phyloP scores from a whole-genome alignment of 2,888 invertebrate species.

The Tinea pellionella region DNA sequence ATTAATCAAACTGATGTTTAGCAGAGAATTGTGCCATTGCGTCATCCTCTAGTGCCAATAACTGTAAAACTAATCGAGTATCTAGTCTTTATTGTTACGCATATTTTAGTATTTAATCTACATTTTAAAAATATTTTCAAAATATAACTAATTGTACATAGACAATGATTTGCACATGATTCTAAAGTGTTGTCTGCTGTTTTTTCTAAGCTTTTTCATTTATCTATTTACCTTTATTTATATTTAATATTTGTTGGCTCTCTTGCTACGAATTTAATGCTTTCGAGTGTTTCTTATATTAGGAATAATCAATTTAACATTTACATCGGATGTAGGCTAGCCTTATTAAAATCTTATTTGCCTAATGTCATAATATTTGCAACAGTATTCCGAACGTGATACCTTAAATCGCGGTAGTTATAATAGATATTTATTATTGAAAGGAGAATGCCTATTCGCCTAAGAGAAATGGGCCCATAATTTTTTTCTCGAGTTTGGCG shows the following conservation, averaged over 20 bases:
- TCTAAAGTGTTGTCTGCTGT: not conserved
- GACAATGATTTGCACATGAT: slow-evolving; percentile 50
- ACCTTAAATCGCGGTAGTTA: not conserved
- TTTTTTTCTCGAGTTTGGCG: no score
- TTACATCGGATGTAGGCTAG: not conserved
- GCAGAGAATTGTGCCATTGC: slow-evolving; percentile 43
- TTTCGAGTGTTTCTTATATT: slow-evolving; percentile 7
- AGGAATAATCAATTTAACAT: not conserved
- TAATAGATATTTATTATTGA: not conserved
- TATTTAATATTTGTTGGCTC: slow-evolving; percentile 11
- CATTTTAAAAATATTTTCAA: slow-evolving; percentile 54
- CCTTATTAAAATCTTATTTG: no score
- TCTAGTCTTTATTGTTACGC: slow-evolving; percentile 71
- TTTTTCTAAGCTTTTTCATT: not conserved
- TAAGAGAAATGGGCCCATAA: no score
- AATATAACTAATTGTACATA: slow-evolving; percentile 22
- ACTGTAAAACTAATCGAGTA: slow-evolving; percentile 66
- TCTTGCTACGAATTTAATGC: slow-evolving; percentile 13
- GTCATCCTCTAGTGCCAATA: slow-evolving; percentile 67
- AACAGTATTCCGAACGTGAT: not conserved
- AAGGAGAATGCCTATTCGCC: no score
- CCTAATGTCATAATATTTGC: not conserved
- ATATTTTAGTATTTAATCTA: slow-evolving; percentile 66
- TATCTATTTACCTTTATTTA: not conserved
- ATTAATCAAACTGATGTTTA: not conserved